Conservation (phyloP, 1,140 invertebrate species). For the Drosophila auraria region DNA sequence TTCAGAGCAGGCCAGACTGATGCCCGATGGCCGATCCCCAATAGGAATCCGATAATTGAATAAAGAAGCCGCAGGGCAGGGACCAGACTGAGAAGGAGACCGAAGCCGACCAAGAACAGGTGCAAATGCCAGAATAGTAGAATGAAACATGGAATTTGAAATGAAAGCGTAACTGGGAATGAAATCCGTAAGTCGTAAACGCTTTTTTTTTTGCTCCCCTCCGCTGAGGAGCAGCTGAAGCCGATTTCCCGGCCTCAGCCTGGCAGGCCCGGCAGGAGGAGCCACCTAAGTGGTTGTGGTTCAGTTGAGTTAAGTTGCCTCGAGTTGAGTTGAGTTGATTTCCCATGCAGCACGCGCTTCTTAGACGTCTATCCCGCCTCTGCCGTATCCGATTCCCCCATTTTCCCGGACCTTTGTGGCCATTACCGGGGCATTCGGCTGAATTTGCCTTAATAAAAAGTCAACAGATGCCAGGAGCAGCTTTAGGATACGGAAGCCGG, state of each 20-base stretch:
- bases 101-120: conserved; percentile 12
- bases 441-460: conserved; percentile 5
- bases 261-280: neutral
- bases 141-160: conserved; percentile 70
- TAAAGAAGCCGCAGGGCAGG: neutral
- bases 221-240: conserved; percentile 16
- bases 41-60: conserved; percentile 35
- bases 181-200: conserved; percentile 46
- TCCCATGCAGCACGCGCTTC: conserved; percentile 22
- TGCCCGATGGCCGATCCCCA: neutral
- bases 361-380: neutral
- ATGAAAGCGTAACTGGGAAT: conserved; percentile 36
- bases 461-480: conserved; percentile 9
- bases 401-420: conserved; percentile 11
- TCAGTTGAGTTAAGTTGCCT: conserved; percentile 11
- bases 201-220: conserved; percentile 3
- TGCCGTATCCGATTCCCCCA: no score
- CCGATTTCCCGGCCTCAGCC: conserved; percentile 12
- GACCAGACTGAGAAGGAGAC: no score
- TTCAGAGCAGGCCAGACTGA: conserved; percentile 13
- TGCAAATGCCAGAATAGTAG: conserved; percentile 44
- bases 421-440: conserved; percentile 6
- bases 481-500: neutral
- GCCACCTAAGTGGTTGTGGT: conserved; percentile 22
- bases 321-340: conserved; percentile 10